Percentiles rank a stretch among this genome's conserved stretches.
Conservation (phyloP, 2,888 invertebrate genomes). For the Drosophila dives region DNA sequence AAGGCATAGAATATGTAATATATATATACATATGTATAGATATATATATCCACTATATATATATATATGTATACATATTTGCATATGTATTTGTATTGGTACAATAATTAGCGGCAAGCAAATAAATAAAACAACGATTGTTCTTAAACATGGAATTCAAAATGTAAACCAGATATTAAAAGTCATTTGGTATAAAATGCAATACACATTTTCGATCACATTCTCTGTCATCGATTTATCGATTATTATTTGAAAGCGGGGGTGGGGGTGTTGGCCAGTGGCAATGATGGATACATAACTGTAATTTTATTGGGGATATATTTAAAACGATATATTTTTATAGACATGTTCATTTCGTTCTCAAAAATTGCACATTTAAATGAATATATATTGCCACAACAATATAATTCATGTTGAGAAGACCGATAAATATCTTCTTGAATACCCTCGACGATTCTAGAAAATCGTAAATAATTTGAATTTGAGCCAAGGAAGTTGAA, state of each 20-base stretch:
- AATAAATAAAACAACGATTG: slow-evolving; percentile 72
- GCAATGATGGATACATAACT: not conserved
- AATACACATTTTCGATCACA: slow-evolving; percentile 52
- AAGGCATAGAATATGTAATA: slow-evolving; percentile 50
- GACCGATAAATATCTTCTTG: not conserved
- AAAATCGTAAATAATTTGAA: not conserved
- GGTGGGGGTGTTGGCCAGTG: not conserved
- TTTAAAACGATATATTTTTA: not conserved
- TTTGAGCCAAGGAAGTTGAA: not conserved
- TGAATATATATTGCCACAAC: not conserved
- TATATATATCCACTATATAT: slow-evolving; percentile 38
- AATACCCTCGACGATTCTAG: not conserved
- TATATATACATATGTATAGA: slow-evolving; percentile 26
- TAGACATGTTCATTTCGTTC: not conserved
- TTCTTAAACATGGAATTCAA: slow-evolving; percentile 75
- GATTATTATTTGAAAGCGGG: not conserved
- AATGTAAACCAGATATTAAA: slow-evolving; percentile 73
- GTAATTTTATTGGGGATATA: not conserved
- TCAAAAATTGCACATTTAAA: not conserved
- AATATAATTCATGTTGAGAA: not conserved
- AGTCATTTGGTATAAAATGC: slow-evolving; percentile 73
- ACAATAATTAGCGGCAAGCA: slow-evolving; percentile 79
- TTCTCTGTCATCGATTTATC: slow-evolving; percentile 25
- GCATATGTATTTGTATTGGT: slow-evolving; percentile 65
- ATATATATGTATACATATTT: slow-evolving; percentile 41